A percentile compares a stretch with the other conserved stretches of the same genome.
phyloP scores from a whole-genome alignment of 2,113 vertebrate species.

The Abramis brama region DNA sequence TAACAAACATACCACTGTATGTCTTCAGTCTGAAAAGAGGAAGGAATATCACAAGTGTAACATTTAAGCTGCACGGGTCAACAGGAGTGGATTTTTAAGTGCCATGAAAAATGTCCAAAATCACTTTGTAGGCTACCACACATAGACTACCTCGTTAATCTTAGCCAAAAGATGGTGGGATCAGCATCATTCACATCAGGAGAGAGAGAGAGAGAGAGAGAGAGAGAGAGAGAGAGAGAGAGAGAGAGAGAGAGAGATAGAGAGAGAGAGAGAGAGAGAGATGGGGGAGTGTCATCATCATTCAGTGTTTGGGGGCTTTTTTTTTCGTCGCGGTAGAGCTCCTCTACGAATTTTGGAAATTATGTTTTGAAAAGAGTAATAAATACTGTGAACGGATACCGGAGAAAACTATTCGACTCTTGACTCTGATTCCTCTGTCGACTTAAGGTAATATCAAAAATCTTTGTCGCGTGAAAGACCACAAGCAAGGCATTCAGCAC shows the following conservation, averaged over 20 bases:
- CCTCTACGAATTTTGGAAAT: slow-evolving; percentile 1
- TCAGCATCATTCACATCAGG: background rate
- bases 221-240: background rate
- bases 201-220: slow-evolving; percentile 16
- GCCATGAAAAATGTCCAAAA: background rate
- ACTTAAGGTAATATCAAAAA: slow-evolving; percentile 4
- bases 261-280: slow-evolving; percentile 4
- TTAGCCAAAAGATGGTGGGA: background rate
- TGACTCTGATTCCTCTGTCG: background rate
- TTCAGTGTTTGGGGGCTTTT: background rate
- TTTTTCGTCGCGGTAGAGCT: background rate
- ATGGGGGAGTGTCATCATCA: slow-evolving; percentile 31
- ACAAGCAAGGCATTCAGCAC: too few species aligned
- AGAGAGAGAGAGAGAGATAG: background rate
- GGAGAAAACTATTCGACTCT: background rate
- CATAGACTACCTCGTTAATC: background rate
- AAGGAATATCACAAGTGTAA: background rate
- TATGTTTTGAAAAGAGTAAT: background rate
- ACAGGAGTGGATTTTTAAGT: background rate
- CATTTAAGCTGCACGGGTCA: background rate
- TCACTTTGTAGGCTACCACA: background rate
- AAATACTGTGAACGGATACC: background rate
- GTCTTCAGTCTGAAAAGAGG: background rate
- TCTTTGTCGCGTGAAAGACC: background rate
- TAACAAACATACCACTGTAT: background rate